These are phyloP conservation scores for Drosophila melanica DNA, from an alignment of 1,140 invertebrate genomes.

Conservation along the genomic window DNA sequence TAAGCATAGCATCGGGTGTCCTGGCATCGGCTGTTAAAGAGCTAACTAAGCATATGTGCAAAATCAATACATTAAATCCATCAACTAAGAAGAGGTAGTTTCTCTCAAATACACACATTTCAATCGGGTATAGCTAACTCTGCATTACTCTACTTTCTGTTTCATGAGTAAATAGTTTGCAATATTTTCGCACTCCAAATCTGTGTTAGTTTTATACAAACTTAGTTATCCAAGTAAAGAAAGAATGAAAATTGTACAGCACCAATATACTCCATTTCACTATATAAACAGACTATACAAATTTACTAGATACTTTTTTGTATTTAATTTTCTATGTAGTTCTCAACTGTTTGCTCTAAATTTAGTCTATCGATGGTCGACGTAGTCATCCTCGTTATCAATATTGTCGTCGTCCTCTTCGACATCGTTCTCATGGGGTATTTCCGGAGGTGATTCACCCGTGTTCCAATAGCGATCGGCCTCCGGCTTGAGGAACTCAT, in stretches of 20 bases:
- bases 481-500: conserved; percentile 71
- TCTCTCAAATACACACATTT: no score
- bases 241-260: no score
- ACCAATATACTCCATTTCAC: no score
- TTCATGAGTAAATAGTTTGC: no score
- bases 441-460: conserved; percentile 48
- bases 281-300: no score
- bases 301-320: no score
- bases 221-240: no score
- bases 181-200: no score
- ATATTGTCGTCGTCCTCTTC: conserved; percentile 42
- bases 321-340: conserved; percentile 7
- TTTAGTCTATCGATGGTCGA: conserved; percentile 53
- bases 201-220: no score
- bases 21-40: neutral
- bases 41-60: neutral
- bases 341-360: neutral
- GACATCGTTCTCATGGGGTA: conserved; percentile 54
- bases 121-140: no score
- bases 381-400: conserved; percentile 49
- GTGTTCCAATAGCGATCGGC: conserved; percentile 71
- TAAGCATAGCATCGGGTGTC: conserved; percentile 39
- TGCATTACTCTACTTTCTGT: no score
- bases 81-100: no score
- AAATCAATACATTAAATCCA: neutral